Base-by-base conservation (phyloP, 2,888 invertebrate genomes). In the Cacoxenus indagator region DNA sequence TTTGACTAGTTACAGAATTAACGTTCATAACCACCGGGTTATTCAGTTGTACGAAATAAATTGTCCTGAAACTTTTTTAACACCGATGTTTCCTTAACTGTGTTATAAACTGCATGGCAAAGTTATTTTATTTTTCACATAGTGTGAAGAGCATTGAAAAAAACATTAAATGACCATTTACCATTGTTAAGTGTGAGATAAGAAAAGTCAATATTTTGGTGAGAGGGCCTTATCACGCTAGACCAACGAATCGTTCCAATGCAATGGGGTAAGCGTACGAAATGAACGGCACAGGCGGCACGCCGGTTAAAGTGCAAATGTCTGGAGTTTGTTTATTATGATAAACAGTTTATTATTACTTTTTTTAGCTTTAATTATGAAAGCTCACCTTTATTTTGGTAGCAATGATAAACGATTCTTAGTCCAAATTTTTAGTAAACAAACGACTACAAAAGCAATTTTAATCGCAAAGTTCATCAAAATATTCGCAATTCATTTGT, bases 281-380 rank as follows among this genome's bases (percentile, higher is more conserved):
- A 31, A 37, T 37, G n/a, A n/a, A 37, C 5, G 37, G 37, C 37
- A 37, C 37, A 14, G 37, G 37, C 22, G 19, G 22, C 22, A 22
- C 9, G 51, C 51, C 19, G 4, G n/a, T 26, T 43, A 48, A 67
- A 54, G 54, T 67, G 54, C 74, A 57, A 70, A 69, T 69, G 78
- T 78, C 73, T 76, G 70, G 57, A 69, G 73, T 70, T 27, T 57
- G 27, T 64, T 54, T 54, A 57, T 67, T 65, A 68, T 68, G 54
- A 64, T 45, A 51, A 51, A 54, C 5, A 19, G 22, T 65, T 22
- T 3, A 19, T 9, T 51, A 19, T 48, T 5, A 17, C 22, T 48
- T 6, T 4, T 48, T 48, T 43, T 43, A 4, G 14, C 1, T 43
- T 43, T 6, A 43, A 14, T 67, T 67, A 62, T 62, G 62, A n/a